Evolutionary conservation across 2,113 vertebrate genomes (phyloP).

Genomic region (Cyrtonyx montezumae): DNA sequence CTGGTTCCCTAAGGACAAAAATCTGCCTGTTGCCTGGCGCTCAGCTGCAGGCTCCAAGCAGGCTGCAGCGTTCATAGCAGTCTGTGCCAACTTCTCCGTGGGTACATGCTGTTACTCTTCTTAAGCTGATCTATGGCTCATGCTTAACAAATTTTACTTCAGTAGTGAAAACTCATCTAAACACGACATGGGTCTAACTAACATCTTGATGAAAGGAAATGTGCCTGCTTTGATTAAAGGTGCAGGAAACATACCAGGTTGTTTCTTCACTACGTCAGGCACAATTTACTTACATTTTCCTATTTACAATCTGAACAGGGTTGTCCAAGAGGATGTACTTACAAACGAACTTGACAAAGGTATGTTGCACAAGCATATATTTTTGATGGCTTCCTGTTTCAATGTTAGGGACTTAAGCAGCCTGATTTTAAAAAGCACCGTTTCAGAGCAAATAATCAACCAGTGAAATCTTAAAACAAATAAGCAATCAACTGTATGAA

Average conservation of each 20-base stretch:
- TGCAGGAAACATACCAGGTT: not conserved
- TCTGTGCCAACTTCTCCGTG: not conserved
- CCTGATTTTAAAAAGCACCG: not conserved
- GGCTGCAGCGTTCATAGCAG: not conserved
- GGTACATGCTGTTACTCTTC: not conserved
- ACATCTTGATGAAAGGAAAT: not conserved
- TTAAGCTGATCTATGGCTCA: not conserved
- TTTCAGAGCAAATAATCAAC: not conserved
- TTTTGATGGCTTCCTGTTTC: not conserved
- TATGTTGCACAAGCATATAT: not conserved
- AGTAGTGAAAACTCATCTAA: not conserved
- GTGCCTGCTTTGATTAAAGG: not conserved
- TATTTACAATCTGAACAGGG: constrained; percentile 38
- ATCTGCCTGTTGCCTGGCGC: not conserved
- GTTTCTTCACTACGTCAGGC: not conserved
- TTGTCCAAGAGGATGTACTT: accelerated
- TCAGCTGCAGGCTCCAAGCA: not conserved
- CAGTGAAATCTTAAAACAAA: not conserved
- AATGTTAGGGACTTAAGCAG: not conserved
- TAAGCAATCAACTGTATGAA: not conserved
- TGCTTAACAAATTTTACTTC: not conserved
- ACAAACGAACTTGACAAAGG: not conserved
- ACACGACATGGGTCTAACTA: not conserved
- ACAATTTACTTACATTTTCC: not conserved
- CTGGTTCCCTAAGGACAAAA: not conserved